Evolutionary conservation across 2,113 vertebrate species (phyloP).

Genomic region (Bettongia penicillata): DNA sequence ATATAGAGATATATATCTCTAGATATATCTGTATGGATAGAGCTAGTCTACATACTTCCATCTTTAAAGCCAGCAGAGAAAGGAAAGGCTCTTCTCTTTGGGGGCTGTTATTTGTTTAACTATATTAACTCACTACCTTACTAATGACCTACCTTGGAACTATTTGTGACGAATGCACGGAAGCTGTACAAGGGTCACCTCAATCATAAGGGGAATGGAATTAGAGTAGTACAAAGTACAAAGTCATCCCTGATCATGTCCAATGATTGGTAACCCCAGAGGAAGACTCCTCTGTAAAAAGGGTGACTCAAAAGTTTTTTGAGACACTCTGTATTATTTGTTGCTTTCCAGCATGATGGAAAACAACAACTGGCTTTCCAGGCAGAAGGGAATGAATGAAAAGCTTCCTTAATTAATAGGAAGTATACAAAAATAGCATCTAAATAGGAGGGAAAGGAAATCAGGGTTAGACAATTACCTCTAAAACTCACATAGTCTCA

Average conservation of each 20-base stretch:
- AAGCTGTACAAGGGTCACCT: slow-evolving; percentile 38
- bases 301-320: background rate
- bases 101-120: slow-evolving; percentile 45
- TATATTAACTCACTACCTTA: slow-evolving; percentile 55
- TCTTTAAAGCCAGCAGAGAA: slow-evolving; percentile 18
- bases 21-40: too few species aligned
- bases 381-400: background rate
- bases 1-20: too few species aligned
- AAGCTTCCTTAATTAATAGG: slow-evolving; percentile 3
- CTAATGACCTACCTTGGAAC: slow-evolving; percentile 31
- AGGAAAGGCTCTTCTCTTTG: slow-evolving; percentile 20
- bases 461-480: background rate
- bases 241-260: slow-evolving; percentile 8
- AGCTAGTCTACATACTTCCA: slow-evolving; percentile 4
- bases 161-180: slow-evolving; percentile 14
- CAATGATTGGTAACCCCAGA: background rate
- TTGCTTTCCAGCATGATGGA: background rate
- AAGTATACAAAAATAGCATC: background rate
- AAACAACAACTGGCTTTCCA: background rate
- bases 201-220: slow-evolving; percentile 23
- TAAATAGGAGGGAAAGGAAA: slow-evolving; percentile 5
- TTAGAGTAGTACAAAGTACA: slow-evolving; percentile 19
- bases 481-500: background rate
- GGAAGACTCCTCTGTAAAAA: background rate
- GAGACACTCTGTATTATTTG: background rate